Evolutionary conservation across 2,888 invertebrate species (phyloP), one percentile per base, ranked within the genome.

Genomic region (Meloe dianella): DNA sequence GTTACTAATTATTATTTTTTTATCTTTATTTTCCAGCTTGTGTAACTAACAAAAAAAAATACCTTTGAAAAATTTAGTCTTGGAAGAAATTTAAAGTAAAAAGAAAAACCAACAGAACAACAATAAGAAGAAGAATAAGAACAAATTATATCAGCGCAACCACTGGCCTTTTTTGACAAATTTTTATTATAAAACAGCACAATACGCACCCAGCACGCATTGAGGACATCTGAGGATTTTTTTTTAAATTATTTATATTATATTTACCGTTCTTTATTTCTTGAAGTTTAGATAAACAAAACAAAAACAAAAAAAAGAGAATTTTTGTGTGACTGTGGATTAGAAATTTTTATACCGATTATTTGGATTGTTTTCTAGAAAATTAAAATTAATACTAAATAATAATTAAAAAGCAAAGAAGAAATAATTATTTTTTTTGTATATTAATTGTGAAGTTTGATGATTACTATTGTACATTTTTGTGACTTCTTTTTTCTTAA

Each of bases 171-270:
- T 80, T 47, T 60, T 64, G 80, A 78, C 66, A 79, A 81, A 81
- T n/a, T 80, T 80, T 80, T 81, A 22, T 22, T 51, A 10, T 78
- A 79, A 75, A 77, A 86, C 86, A 82, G 83, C 83, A 87, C 87
- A 87, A 91, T 87, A 87, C 89, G 89, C 89, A 91, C 89, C 89
- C 91, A 92, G 92, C 92, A 91, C 91, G 91, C 92, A 92, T 92
- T 92, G 92, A 92, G 90, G 91, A 92, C 92, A 92, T 92, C 91
- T 91, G 91, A 91, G 91, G 91, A 91, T 90, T 87, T 88, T 87
- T 87, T 87, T 86, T 68, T 63, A n/a, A 77, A 77, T 78, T 79
- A 77, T 68, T 68, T 68, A 75, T 77, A 78, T 82, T 82, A 80
- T 79, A 80, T 82, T 83, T 73, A 24, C 51, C 8, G 12, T 51